phyloP scores from a whole-genome alignment of 2,113 vertebrate species.

The Lepus americanus region DNA sequence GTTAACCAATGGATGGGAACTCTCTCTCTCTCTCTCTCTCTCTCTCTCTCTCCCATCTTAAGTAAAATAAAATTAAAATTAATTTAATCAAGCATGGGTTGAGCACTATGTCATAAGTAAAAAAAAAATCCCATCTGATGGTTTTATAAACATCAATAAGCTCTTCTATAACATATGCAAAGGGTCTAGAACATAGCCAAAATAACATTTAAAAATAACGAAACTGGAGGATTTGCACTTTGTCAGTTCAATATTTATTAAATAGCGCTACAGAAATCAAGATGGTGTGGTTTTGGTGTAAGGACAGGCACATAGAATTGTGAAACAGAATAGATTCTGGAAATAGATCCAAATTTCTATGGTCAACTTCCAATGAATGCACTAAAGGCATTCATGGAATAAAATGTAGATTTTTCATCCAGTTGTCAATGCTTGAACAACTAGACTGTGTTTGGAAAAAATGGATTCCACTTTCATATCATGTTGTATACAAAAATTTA shows the following conservation, averaged over 20 bases:
- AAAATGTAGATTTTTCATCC: background rate
- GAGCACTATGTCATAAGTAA: too few species aligned
- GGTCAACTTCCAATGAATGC: conserved; percentile 8
- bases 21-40: too few species aligned
- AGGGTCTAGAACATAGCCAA: background rate
- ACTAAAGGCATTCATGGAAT: background rate
- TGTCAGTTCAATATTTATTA: background rate
- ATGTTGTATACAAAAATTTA: background rate
- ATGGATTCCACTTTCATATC: background rate
- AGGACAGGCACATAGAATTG: background rate
- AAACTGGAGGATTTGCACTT: background rate
- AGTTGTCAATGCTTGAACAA: background rate
- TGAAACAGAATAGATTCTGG: background rate
- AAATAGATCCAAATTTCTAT: conserved; percentile 5
- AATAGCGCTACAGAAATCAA: background rate
- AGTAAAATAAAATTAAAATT: too few species aligned
- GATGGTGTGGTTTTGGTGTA: background rate
- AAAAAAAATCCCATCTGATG: too few species aligned
- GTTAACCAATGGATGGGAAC: too few species aligned
- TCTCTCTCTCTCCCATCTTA: too few species aligned
- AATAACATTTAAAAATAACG: background rate
- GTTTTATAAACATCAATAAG: conserved; percentile 47
- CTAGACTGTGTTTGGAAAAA: background rate
- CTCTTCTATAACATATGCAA: conserved; percentile 16
- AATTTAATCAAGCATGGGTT: too few species aligned